Evolutionary conservation across 2,797 vertebrate genomes (phyloP).

Genomic region (Enteromius thamalakanensis): DNA sequence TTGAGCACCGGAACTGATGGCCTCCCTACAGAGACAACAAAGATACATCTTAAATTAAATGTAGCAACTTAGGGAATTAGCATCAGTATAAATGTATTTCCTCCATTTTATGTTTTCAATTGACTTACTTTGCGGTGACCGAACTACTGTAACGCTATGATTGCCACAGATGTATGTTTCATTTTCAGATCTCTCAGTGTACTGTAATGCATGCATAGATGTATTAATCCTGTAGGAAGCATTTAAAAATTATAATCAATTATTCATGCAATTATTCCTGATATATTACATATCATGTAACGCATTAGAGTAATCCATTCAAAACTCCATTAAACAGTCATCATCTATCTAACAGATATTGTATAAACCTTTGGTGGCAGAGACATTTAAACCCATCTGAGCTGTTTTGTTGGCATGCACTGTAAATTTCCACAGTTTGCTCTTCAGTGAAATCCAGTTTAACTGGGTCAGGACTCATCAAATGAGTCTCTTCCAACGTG

Average conservation of each 20-base stretch:
- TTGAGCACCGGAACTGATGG: constrained; percentile 65
- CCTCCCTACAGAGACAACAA: constrained; percentile 59
- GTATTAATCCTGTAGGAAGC: constrained; percentile 36
- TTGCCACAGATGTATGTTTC: constrained; percentile 44
- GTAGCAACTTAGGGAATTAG: background rate
- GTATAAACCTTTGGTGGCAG: constrained; percentile 49
- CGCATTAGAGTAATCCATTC: background rate
- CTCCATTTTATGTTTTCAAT: background rate
- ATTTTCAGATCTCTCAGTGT: constrained; percentile 18
- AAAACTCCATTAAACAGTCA: background rate
- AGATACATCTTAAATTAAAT: background rate
- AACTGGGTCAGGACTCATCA: constrained; percentile 50
- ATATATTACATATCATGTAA: background rate
- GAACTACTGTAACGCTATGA: background rate
- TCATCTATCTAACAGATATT: background rate
- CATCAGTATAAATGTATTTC: background rate
- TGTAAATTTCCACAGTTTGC: constrained; percentile 64
- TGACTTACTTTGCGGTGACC: constrained; percentile 47
- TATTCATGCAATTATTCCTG: background rate
- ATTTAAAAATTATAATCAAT: background rate
- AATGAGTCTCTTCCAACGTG: constrained; percentile 25
- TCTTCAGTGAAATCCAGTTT: constrained; percentile 45
- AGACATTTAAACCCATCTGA: constrained; percentile 40
- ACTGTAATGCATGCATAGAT: background rate
- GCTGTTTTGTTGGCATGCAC: constrained; percentile 42